These are phyloP conservation scores for Aricia agestis DNA, from an alignment of 1,140 invertebrate species.

Conservation along the genomic window DNA sequence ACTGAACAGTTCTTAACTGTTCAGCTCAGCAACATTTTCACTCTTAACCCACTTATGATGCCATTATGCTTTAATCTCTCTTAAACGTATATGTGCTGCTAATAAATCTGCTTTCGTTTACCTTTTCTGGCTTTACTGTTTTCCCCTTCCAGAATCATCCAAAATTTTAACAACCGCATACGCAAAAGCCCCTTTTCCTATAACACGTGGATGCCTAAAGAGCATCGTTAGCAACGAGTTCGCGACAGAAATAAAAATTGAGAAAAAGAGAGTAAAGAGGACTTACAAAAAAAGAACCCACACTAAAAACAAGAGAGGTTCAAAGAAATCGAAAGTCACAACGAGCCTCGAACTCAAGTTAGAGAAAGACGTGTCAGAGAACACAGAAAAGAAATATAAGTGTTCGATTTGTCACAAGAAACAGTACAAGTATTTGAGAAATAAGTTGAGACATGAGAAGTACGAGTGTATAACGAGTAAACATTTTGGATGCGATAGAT, in stretches of 20 bases:
- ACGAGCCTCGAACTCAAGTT: conserved; percentile 14
- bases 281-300: conserved; percentile 35
- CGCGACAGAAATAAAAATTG: conserved; percentile 18
- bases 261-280: conserved; percentile 38
- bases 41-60: conserved; percentile 19
- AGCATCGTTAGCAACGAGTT: conserved; percentile 31
- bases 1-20: background rate
- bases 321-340: conserved; percentile 30
- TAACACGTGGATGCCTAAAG: conserved; percentile 64
- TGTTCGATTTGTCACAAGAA: conserved; percentile 66
- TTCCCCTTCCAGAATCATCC: conserved; percentile 63
- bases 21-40: background rate
- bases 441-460: conserved; percentile 65
- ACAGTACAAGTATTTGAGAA: conserved; percentile 65
- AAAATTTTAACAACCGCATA: conserved; percentile 46
- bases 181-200: conserved; percentile 61
- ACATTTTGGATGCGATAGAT: conserved; percentile 70
- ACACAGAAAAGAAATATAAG: conserved; percentile 40
- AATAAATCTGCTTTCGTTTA: conserved; percentile 43
- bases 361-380: conserved; percentile 22
- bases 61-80: background rate
- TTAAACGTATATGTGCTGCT: conserved; percentile 30
- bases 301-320: conserved; percentile 27
- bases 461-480: conserved; percentile 72
- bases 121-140: conserved; percentile 61